Conservation (phyloP, 2,888 invertebrate genomes). For the Phania funesta region DNA sequence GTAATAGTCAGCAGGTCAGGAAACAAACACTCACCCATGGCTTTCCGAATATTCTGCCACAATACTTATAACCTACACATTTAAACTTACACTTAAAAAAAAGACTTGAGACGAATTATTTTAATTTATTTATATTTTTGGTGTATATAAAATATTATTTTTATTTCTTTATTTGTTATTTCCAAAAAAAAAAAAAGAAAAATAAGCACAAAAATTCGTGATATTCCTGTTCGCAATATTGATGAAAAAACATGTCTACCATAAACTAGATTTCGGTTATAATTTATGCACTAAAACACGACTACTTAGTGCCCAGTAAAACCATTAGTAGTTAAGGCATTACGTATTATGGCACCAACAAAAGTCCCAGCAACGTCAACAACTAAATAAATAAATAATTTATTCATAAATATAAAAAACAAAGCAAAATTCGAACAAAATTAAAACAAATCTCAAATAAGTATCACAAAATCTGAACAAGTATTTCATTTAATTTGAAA, state of each 20-base stretch:
- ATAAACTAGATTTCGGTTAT: conserved; percentile 28
- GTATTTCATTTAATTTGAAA: conserved; percentile 21
- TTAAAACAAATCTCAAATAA: conserved; percentile 44
- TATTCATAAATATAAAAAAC: conserved; percentile 22
- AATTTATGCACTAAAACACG: not conserved
- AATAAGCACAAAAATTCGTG: conserved; percentile 1
- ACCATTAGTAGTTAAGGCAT: conserved; percentile 56
- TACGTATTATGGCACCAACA: conserved; percentile 45
- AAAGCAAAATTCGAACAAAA: conserved; percentile 2
- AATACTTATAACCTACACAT: not conserved
- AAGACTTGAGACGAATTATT: no score
- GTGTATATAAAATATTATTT: no score
- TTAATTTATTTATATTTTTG: no score
- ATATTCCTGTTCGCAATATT: conserved; percentile 22
- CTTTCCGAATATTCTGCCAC: no score
- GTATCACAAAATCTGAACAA: conserved; percentile 41
- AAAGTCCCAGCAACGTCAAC: not conserved
- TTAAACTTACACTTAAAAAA: not conserved
- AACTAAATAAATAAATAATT: conserved; percentile 11
- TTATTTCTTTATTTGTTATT: not conserved
- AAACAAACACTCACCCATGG: no score
- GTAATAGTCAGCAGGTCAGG: no score
- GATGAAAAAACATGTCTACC: not conserved
- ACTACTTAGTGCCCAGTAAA: conserved; percentile 21
- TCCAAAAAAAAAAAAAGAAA: not conserved